Conservation (phyloP, 2,797 vertebrate species). For the Lepidocolaptes lacrymiger region DNA sequence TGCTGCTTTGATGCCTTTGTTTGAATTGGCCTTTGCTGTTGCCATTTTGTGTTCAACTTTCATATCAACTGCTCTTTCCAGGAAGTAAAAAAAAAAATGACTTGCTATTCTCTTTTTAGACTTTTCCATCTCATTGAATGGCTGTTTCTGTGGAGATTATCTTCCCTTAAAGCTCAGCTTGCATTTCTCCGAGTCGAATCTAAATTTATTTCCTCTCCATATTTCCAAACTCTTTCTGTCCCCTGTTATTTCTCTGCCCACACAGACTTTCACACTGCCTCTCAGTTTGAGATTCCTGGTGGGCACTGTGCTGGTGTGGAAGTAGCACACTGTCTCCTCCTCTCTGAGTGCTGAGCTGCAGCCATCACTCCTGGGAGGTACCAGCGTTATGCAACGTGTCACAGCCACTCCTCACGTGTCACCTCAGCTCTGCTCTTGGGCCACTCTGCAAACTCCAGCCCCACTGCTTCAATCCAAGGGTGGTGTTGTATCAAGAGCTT, state of each 20-base stretch:
- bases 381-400: constrained; percentile 35
- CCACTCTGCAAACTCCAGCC: not conserved
- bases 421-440: constrained; percentile 4
- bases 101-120: constrained; percentile 6
- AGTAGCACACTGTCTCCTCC: constrained; percentile 60
- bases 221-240: constrained; percentile 67
- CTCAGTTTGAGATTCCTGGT: constrained; percentile 65
- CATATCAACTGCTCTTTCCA: constrained; percentile 21
- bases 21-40: not conserved
- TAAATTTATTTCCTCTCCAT: constrained; percentile 62
- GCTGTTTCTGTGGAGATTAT: constrained; percentile 62
- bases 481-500: not conserved
- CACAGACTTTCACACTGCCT: constrained; percentile 72
- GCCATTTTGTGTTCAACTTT: constrained; percentile 14
- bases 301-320: constrained; percentile 61
- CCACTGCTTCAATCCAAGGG: not conserved
- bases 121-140: constrained; percentile 38
- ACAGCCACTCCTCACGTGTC: not conserved
- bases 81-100: constrained; percentile 18
- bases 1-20: constrained; percentile 3
- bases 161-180: constrained; percentile 15
- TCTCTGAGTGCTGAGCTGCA: constrained; percentile 25
- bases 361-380: not conserved
- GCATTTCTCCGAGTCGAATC: constrained; percentile 24
- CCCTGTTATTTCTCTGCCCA: constrained; percentile 71